A percentile compares a stretch with the other conserved stretches of the same genome.
Evolutionary conservation across 2,797 vertebrate genomes (phyloP).

Genomic region (Takifugu ocellatus): DNA sequence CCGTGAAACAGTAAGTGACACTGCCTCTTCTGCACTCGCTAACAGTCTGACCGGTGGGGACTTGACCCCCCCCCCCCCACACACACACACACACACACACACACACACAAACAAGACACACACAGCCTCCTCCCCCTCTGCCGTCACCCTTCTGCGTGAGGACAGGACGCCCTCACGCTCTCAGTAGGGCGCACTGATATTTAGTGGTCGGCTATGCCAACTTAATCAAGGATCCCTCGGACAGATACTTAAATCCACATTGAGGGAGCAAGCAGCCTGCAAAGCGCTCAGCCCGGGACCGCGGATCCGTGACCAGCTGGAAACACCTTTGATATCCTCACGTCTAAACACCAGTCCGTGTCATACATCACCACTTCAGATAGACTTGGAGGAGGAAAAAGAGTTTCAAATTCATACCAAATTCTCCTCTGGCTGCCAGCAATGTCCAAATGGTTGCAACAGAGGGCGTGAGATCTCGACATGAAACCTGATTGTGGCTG

Average conservation of each 20-base stretch:
- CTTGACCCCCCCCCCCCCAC: conserved; percentile 39
- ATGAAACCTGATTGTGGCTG: conserved; percentile 71
- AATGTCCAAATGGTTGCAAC: conserved; percentile 53
- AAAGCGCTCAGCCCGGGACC: conserved; percentile 36
- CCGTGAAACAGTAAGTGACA: conserved; percentile 76
- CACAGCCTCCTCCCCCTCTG: background rate
- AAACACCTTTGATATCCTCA: conserved; percentile 48
- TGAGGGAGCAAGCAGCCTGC: conserved; percentile 34
- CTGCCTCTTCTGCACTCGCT: conserved; percentile 64
- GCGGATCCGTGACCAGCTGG: conserved; percentile 43
- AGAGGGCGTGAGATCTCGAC: conserved; percentile 62
- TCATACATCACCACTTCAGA: conserved; percentile 44
- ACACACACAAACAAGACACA: background rate
- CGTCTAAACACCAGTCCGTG: conserved; percentile 33
- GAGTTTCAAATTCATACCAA: conserved; percentile 11
- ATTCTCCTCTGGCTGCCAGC: conserved; percentile 31
- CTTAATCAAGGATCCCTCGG: conserved; percentile 65
- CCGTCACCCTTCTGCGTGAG: conserved; percentile 35
- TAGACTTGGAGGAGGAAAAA: background rate
- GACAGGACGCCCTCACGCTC: conserved; percentile 35
- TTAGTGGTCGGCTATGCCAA: conserved; percentile 64
- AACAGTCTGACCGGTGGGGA: conserved; percentile 67
- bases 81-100: background rate
- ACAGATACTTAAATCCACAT: conserved; percentile 55
- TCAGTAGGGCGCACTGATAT: conserved; percentile 72